Evolutionary conservation across 2,113 vertebrate genomes (phyloP).

Genomic region (Globicephala melas): DNA sequence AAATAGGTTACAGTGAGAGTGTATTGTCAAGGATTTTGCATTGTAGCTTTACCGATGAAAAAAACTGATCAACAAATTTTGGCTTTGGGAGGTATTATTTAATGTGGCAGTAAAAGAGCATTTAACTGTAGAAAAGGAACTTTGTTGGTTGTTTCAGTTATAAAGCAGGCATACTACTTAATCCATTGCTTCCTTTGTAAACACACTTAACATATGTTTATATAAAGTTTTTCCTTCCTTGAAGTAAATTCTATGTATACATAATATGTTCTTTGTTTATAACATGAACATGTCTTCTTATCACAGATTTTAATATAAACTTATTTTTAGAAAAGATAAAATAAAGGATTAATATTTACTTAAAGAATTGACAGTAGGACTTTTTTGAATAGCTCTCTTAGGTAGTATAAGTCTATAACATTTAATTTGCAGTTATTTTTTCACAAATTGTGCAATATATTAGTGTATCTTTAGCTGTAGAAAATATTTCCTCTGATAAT

Average conservation of each 20-base stretch:
- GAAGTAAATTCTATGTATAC: slow-evolving; percentile 37
- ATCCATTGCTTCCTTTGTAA: slow-evolving; percentile 36
- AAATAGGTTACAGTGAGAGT: not conserved
- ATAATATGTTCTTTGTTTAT: not conserved
- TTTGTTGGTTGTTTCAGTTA: not conserved
- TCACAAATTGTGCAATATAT: not conserved
- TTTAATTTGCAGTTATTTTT: not conserved
- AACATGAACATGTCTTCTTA: slow-evolving; percentile 7
- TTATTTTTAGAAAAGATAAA: slow-evolving; percentile 32
- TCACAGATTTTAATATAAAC: not conserved
- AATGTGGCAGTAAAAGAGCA: not conserved
- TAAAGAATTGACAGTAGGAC: not conserved
- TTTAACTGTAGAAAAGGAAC: not conserved
- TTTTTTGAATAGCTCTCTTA: slow-evolving; percentile 30
- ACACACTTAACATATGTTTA: slow-evolving; percentile 7
- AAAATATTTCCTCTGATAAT: not conserved
- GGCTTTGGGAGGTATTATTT: not conserved
- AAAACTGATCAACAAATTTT: not conserved
- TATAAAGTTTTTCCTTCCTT: slow-evolving; percentile 13
- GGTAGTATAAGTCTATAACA: not conserved
- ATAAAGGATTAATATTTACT: slow-evolving; percentile 11
- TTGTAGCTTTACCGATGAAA: not conserved
- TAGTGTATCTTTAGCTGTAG: slow-evolving; percentile 1
- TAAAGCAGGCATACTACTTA: not conserved
- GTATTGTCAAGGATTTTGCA: not conserved